A percentile compares a stretch with the other conserved stretches of the same genome.
Conservation (phyloP, 2,888 invertebrate genomes). For the Augochlorella aurata region DNA sequence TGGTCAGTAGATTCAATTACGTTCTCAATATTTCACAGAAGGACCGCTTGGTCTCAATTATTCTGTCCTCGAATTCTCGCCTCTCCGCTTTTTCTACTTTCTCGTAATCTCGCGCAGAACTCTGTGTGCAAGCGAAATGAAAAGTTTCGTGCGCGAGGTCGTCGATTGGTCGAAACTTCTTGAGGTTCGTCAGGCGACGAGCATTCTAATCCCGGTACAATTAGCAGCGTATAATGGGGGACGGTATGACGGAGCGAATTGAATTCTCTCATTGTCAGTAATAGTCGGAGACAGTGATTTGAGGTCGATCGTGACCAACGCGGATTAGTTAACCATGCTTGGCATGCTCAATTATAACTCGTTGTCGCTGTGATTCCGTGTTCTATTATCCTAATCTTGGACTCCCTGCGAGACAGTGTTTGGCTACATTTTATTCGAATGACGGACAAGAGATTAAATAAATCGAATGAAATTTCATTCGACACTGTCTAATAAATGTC, state of each 20-base stretch:
- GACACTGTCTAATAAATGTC: too few relatives aligned
- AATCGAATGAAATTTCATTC: too few relatives aligned
- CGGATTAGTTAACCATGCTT: conserved; percentile 31
- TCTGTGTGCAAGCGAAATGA: neutral
- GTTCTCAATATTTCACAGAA: neutral
- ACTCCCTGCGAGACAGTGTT: neutral
- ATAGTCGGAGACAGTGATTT: conserved; percentile 27
- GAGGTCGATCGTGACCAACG: conserved; percentile 35
- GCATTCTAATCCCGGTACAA: conserved; percentile 20
- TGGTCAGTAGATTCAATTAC: conserved; percentile 3
- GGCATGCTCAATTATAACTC: conserved; percentile 57
- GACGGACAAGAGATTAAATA: too few relatives aligned
- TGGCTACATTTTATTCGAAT: too few relatives aligned
- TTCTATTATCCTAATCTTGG: neutral
- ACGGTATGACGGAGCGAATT: conserved; percentile 27
- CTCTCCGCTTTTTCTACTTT: neutral
- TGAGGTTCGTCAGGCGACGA: neutral
- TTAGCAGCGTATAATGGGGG: conserved; percentile 25
- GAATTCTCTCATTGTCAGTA: conserved; percentile 32
- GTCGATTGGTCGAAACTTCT: neutral
- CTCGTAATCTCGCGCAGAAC: neutral
- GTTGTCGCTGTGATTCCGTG: too few relatives aligned
- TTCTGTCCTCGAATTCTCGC: neutral
- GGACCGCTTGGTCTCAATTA: neutral
- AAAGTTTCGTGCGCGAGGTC: neutral